Base-by-base conservation (phyloP, 2,113 vertebrate genomes). In the Aramus guarauna region DNA sequence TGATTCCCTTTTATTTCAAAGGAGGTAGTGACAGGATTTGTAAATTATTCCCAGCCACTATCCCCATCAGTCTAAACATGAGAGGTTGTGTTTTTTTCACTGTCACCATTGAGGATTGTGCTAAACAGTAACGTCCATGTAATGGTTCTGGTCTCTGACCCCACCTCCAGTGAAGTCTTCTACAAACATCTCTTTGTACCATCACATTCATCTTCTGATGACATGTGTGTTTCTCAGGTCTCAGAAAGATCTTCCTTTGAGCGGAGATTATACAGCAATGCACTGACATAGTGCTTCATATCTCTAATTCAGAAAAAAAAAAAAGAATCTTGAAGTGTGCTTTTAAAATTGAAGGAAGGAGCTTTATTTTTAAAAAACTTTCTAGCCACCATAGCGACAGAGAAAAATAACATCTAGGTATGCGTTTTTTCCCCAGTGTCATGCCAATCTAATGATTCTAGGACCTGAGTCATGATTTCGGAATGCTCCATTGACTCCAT, bases 391-490 rank as follows among this genome's bases (percentile, higher is more conserved):
- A 6, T 66, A 87, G 32, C 50, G 67, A 82, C 87, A 91, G 63
- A 47, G 39, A 66, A 92, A 81, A 86, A 94, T 32, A 85, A 29
- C 32, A 93, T 62, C 58, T 47, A 75, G 68, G 53, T 90, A 94
- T 84, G 56, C 19, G 43, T 72, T 86, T 88, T 63, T 43, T 6
- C 23, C 16, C n/a, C 45, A 0, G 63, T 94, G 92, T 90, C 92
- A 95, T 91, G 62, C 77, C 66, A 88, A 66, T 43, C 60, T 94
- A 79, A 95, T 85, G 95, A 92, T 85, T 95, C 58, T 79, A 36
- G 64, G 88, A 75, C 92, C 95, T 95, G 94, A 93, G 90, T 96
- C 95, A 95, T 94, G 92, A 84, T 97, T 96, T 94, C 96, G 93
- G 95, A 96, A 96, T 94, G 96, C 91, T 95, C 81, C 91, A 90